Evolutionary conservation across 2,113 vertebrate genomes (phyloP), one percentile per base, ranked within the genome.

Genomic region (Bagarius yarrelli): DNA sequence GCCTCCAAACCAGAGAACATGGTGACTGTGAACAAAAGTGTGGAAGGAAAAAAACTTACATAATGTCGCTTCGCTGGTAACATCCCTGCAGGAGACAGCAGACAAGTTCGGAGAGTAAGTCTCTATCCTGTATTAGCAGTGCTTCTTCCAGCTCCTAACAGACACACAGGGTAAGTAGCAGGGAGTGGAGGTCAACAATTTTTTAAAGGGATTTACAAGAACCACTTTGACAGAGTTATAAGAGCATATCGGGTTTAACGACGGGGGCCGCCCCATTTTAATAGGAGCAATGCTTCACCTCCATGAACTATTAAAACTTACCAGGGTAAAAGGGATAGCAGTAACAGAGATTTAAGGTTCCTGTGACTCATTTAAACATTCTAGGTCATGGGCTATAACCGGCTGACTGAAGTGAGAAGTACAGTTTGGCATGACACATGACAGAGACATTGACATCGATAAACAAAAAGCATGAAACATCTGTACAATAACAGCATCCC

Each of bases 51-150:
- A 56, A n/a, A 67, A 96, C 98, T 96, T 91, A 99, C 98, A 94
- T 98, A 89, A 99, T 99, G 86, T 99, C 98, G 34, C 91, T 95
- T 76, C 97, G 95, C 88, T 99, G 98, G 87, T 99, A 98, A 84
- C 98, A 99, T 91, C 98, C 97, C 91, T 98, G 97, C 86, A 99
- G 92, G 71, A 99, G 92, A 88, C 94, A 96, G 88, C 96, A 93
- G 57, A 99, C 91, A 72, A 99, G 94, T 84, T 98, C 95, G 1
- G 95, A 94, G 71, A 99, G 96, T 89, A 99, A 99, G 79, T 95
- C 95, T 64, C 93, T 89, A 75, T 99, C 95, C 83, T 98, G 96
- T 83, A 93, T 92, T 57, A 95, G 94, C 87, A 99, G 92, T 67
- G 97, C 98, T 76, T 94, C 95, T 90, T 99, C 98, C 90, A 99